Conservation (phyloP, 2,888 invertebrate genomes). For the Syrphus vitripennis region DNA sequence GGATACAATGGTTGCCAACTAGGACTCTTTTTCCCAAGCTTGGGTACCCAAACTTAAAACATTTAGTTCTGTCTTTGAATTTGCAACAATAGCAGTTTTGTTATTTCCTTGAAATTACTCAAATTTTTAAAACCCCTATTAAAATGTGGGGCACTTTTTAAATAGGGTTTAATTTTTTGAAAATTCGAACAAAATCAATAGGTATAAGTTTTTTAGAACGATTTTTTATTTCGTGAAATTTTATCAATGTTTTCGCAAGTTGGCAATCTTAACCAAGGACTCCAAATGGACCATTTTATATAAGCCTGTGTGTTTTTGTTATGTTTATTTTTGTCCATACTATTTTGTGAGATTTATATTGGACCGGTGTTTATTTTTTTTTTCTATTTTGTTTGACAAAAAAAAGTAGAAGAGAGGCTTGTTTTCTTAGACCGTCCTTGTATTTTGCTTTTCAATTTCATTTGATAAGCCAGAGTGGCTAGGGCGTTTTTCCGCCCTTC, state of each 20-base stretch:
- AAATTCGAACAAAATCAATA: too few relatives aligned
- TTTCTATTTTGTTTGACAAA: neutral
- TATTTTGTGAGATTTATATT: neutral
- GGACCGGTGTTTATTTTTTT: slow-evolving; percentile 15
- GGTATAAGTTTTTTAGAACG: too few relatives aligned
- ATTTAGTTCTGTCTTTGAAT: too few relatives aligned
- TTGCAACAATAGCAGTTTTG: too few relatives aligned
- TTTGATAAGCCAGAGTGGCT: slow-evolving; percentile 29
- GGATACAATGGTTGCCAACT: neutral
- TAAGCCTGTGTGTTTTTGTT: neutral
- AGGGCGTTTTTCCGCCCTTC: slow-evolving; percentile 28
- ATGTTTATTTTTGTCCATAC: neutral
- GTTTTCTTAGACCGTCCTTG: slow-evolving; percentile 28
- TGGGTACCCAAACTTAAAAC: too few relatives aligned
- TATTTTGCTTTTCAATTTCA: slow-evolving; percentile 55
- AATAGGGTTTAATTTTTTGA: too few relatives aligned
- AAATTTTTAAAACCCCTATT: too few relatives aligned
- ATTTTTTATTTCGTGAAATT: too few relatives aligned
- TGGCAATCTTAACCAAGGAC: neutral
- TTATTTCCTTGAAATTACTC: too few relatives aligned
- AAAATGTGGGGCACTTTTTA: too few relatives aligned
- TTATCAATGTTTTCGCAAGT: too few relatives aligned
- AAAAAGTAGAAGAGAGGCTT: neutral
- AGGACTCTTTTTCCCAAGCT: too few relatives aligned
- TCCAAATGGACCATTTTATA: neutral